Conservation (phyloP, 2,113 vertebrate species). For the Calonectris borealis region DNA sequence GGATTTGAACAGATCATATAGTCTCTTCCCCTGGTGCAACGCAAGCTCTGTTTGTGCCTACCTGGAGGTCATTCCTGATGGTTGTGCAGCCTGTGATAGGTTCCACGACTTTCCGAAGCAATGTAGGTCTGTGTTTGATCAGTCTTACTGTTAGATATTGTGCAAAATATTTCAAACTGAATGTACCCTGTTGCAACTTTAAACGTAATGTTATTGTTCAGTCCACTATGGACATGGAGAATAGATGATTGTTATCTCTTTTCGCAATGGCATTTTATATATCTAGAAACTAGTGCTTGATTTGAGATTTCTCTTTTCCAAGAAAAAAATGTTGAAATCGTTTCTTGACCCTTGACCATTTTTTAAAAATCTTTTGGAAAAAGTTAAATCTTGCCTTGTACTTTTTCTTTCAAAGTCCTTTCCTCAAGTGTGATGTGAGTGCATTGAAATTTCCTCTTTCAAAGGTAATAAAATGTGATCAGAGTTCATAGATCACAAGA, state of each 20-base stretch:
- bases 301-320: not conserved
- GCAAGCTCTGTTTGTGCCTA: not conserved
- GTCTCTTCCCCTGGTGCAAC: not conserved
- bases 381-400: not conserved
- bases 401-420: not conserved
- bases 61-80: not conserved
- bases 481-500: not conserved
- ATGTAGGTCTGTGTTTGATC: not conserved
- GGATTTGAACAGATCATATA: not conserved
- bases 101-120: not conserved
- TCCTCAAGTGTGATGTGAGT: not conserved
- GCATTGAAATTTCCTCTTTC: not conserved
- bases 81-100: not conserved
- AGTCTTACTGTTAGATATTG: not conserved
- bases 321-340: not conserved
- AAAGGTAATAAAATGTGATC: not conserved
- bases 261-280: not conserved
- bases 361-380: not conserved
- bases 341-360: not conserved
- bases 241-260: not conserved
- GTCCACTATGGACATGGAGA: not conserved
- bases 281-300: not conserved
- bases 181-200: not conserved
- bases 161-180: not conserved
- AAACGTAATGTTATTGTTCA: not conserved